Evolutionary conservation across 2,113 vertebrate genomes (phyloP), one percentile per base, ranked within the genome.

Genomic region (Penelope pileata): DNA sequence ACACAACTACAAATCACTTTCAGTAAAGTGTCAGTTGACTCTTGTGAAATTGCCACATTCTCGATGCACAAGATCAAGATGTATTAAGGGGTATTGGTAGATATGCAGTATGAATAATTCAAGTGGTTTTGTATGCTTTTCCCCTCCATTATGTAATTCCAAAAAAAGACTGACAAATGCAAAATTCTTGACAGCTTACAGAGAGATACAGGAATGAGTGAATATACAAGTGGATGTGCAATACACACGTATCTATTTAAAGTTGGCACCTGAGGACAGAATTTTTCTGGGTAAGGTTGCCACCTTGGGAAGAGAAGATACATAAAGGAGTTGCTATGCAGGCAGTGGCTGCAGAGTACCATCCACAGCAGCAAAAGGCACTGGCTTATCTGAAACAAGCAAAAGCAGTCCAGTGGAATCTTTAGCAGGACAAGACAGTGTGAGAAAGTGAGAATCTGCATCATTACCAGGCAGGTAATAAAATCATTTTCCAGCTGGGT

Each of bases 1-100:
- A 58, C 66, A 50, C 4, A 94, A 51, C 54, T 74, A 80, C 47
- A 83, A 84, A 53, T 74, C 66, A 86, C 40, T 94, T 93, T 54
- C 83, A 75, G 69, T 89, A 36, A 85, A 86, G 59, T 69, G 47
- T 7, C 76, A 93, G 51, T 11, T 12, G 4, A 26, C 95, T 96
- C 23, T 66, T 89, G 63, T 54, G 86, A 96, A 94, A 94, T 88
- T 91, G 40, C 83, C 56, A 63, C 74, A 85, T 59, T 43, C 19
- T 66, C 16, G 5, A 70, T 47, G 47, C 16, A 63, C 15, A 50
- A 95, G 75, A 89, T 62, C 63, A 47, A 84, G 34, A 54, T 66
- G 29, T 48, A 59, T 30, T 42, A 83, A 92, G 66, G 42, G 76
- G 48, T 69, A 81, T 16, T 91, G 58, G 73, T 91, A 90, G 84